phyloP scores from a whole-genome alignment of 2,888 invertebrate genomes.

The Phasia obesa region DNA sequence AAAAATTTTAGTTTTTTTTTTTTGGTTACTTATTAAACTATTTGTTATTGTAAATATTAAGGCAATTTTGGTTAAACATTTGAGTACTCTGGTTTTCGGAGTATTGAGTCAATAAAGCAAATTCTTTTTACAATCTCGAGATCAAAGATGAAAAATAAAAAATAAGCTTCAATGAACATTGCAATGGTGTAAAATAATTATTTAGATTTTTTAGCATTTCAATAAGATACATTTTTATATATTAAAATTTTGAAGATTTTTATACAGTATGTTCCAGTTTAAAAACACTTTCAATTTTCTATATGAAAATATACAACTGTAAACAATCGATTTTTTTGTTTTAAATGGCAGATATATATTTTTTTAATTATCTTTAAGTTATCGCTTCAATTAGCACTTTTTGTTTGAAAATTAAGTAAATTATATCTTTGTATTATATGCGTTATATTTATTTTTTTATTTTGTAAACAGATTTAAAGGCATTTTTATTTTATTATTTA shows the following conservation, averaged over 20 bases:
- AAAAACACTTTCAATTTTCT: neutral
- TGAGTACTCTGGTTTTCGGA: slow-evolving; percentile 1
- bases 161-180: slow-evolving; percentile 9
- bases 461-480: neutral
- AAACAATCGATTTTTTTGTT: neutral
- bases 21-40: slow-evolving; percentile 27
- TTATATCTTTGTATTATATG: neutral
- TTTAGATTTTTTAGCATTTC: no score
- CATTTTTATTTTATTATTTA: neutral
- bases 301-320: no score
- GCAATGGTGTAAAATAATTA: no score
- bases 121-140: slow-evolving; percentile 36
- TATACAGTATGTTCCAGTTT: neutral
- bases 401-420: neutral
- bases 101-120: slow-evolving; percentile 22
- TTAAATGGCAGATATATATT: neutral
- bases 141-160: slow-evolving; percentile 30
- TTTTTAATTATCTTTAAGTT: neutral
- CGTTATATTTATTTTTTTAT: neutral
- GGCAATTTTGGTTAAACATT: slow-evolving; percentile 60
- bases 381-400: neutral
- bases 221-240: no score
- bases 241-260: no score
- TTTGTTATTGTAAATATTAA: slow-evolving; percentile 46
- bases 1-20: neutral